Evolutionary conservation across 53 echinoderm and acorn worm genomes (phyloP).

Genomic region (Echinarachnius parma): DNA sequence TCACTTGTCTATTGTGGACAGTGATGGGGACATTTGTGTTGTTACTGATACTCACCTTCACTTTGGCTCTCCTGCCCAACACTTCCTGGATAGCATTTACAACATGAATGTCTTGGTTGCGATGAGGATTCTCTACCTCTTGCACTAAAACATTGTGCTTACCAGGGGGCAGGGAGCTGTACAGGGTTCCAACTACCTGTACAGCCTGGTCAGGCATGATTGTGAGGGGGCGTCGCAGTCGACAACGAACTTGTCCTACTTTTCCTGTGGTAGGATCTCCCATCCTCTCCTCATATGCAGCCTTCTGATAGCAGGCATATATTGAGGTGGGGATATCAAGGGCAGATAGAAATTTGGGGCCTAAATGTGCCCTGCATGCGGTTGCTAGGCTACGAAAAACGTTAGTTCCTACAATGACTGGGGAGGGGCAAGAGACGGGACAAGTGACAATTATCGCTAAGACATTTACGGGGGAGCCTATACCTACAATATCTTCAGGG

Average conservation of each 20-base stretch:
- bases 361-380: not conserved
- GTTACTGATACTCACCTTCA: not conserved
- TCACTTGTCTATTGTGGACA: not conserved
- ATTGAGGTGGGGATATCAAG: not conserved
- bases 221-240: not conserved
- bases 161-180: not conserved
- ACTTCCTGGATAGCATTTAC: not conserved
- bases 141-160: not conserved
- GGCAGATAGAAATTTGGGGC: not conserved
- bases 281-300: not conserved
- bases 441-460: not conserved
- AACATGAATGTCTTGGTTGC: not conserved
- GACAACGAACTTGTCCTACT: constrained; percentile 8
- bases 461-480: not conserved
- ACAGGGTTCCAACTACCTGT: not conserved
- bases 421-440: constrained; percentile 1
- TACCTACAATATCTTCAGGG: not conserved
- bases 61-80: not conserved
- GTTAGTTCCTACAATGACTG: constrained; percentile 3
- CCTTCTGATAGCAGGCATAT: not conserved
- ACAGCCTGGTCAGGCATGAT: not conserved
- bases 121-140: not conserved
- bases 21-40: not conserved
- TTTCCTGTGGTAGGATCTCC: constrained; percentile 17
- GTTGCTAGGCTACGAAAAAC: too few relatives aligned